phyloP scores from a whole-genome alignment of 2,797 vertebrate species.

The Channallabes apus region DNA sequence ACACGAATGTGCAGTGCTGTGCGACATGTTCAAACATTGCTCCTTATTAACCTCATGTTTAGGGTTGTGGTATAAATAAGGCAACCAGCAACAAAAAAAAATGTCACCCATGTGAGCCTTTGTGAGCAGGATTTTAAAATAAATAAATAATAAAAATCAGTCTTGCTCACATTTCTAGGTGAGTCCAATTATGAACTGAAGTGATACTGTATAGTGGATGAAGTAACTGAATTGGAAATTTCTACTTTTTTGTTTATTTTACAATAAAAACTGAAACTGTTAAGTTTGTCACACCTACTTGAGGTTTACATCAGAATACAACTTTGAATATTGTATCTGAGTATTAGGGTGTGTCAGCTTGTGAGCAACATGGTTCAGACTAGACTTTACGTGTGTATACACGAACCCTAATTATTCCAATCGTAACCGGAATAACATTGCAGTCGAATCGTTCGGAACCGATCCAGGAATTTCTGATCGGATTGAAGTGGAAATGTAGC shows the following conservation, averaged over 20 bases:
- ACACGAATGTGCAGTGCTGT: not conserved
- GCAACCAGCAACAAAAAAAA: not conserved
- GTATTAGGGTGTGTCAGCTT: not conserved
- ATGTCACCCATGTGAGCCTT: not conserved
- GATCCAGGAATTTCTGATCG: too few relatives aligned
- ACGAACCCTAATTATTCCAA: too few relatives aligned
- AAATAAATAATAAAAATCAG: not conserved
- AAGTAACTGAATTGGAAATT: not conserved
- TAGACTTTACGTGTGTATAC: not conserved
- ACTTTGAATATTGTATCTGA: not conserved
- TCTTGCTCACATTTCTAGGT: not conserved
- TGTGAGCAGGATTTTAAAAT: not conserved
- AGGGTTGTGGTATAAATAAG: not conserved
- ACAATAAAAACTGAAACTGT: not conserved
- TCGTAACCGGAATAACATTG: too few relatives aligned
- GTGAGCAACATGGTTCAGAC: not conserved
- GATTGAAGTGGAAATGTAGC: too few relatives aligned
- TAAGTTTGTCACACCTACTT: not conserved
- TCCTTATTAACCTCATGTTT: not conserved
- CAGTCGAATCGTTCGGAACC: too few relatives aligned
- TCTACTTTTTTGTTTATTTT: not conserved
- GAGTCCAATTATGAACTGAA: not conserved
- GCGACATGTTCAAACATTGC: not conserved
- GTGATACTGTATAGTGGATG: not conserved
- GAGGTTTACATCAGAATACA: not conserved